These are phyloP conservation scores for Epinotia nisella DNA, from an alignment of 2,888 invertebrate species.

Conservation along the genomic window DNA sequence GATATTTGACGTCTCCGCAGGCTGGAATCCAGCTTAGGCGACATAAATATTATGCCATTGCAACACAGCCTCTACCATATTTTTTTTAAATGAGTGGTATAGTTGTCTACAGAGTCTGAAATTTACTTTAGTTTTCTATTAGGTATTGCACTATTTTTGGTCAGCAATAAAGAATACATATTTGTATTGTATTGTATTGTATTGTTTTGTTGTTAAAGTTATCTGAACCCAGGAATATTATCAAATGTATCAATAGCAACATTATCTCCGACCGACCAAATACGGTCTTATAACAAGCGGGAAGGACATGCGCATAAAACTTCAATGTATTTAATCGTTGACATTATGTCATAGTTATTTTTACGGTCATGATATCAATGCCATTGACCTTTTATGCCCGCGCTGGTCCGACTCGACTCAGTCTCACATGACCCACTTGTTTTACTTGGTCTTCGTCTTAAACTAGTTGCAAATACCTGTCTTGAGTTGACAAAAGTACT, in stretches of 20 bases:
- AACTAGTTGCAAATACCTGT: constrained; percentile 13
- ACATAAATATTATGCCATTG: too few relatives aligned
- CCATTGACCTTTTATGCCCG: constrained; percentile 45
- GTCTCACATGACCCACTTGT: constrained; percentile 40
- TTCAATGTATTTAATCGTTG: constrained; percentile 34
- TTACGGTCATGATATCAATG: constrained; percentile 44
- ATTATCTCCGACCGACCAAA: neutral
- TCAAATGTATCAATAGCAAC: neutral
- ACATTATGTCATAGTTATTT: constrained; percentile 46
- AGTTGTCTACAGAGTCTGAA: too few relatives aligned
- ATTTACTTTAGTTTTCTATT: too few relatives aligned
- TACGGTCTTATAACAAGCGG: constrained; percentile 27
- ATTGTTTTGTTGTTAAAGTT: neutral
- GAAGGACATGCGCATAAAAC: constrained; percentile 31
- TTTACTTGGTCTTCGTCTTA: constrained; percentile 22
- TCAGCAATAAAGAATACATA: too few relatives aligned
- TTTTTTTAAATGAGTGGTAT: too few relatives aligned
- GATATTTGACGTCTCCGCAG: too few relatives aligned
- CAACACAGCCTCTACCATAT: too few relatives aligned
- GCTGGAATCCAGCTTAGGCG: too few relatives aligned
- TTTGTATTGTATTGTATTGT: too few relatives aligned
- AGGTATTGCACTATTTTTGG: too few relatives aligned
- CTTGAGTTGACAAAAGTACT: neutral
- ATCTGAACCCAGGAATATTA: neutral
- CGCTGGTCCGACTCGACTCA: constrained; percentile 14